Base-by-base conservation (phyloP, 2,888 invertebrate genomes). In the Ethmia dodecea region DNA sequence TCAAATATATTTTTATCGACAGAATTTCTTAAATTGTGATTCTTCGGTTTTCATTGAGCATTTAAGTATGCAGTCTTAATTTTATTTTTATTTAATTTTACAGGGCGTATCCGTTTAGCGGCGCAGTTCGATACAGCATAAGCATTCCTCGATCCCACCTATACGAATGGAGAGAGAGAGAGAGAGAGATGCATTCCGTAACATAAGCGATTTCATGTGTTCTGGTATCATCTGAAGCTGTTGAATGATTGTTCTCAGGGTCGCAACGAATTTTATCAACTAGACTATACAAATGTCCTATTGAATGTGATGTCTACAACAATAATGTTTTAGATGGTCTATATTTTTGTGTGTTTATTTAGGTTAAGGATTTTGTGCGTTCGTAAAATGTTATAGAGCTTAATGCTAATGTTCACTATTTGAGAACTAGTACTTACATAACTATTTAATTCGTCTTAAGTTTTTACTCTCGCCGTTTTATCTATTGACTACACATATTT, bases 331-430 rank as follows among this genome's bases (percentile, higher is more conserved):
- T 76, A 79, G 77, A 81, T 74, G 39, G 69, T 40, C 29, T 36
- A 40, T 84, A 83, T 83, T 83, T 84, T 84, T 80, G 78, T 84
- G 83, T 78, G 76, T 83, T 76, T 83, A 74, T 76, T 74, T 74
- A 77, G 72, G 58, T 60, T 83, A 81, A 76, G 78, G 55, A 53
- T 64, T 60, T 45, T 47, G 55, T 45, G 75, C 80, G 66, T 81
- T 79, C 77, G 84, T 67, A 53, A 80, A 79, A 79, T 83, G 83
- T 84, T 83, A 73, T 63, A 49, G 52, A 49, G 30, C 28, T 26
- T 11, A 11, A 11, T 26, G 26, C 12, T 18, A 11, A 14, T 15
- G 3, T 13, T 26, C 10, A 9, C n/a, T 25, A n/a, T 25, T 31
- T 33, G n/a, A n/a, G n/a, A n/a, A n/a, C n/a, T n/a, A n/a, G n/a